phyloP scores from a whole-genome alignment of 2,888 invertebrate species.

The Hybos culiciformis region DNA sequence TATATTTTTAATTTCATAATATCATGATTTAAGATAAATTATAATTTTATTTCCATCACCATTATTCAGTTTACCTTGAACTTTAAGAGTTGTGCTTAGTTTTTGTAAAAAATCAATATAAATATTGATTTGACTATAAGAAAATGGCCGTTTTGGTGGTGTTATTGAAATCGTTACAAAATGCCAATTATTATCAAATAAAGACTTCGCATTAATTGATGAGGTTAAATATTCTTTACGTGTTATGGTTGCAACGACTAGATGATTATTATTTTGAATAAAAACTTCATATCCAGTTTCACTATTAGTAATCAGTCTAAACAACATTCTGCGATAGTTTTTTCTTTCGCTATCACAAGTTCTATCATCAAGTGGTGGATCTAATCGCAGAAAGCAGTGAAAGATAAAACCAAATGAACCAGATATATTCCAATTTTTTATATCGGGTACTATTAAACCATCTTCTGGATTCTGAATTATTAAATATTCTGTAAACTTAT shows the following conservation, averaged over 20 bases:
- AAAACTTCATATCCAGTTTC: constrained; percentile 47
- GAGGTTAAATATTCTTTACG: constrained; percentile 44
- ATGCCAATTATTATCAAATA: constrained; percentile 41
- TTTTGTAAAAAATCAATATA: constrained; percentile 44
- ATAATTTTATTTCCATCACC: not conserved
- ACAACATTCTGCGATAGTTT: constrained; percentile 37
- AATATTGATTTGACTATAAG: constrained; percentile 43
- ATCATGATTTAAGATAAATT: not conserved
- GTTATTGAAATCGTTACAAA: constrained; percentile 39
- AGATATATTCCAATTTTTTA: constrained; percentile 43
- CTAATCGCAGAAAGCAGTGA: constrained; percentile 42
- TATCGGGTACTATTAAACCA: constrained; percentile 41
- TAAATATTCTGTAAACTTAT: constrained; percentile 39
- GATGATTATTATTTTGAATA: constrained; percentile 39
- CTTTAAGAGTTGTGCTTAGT: constrained; percentile 41
- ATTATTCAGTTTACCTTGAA: constrained; percentile 34
- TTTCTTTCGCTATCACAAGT: constrained; percentile 10
- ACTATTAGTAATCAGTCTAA: constrained; percentile 38
- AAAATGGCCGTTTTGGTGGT: constrained; percentile 41
- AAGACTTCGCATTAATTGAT: constrained; percentile 34
- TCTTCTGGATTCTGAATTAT: constrained; percentile 37
- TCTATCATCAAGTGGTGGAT: constrained; percentile 20
- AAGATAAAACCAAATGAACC: constrained; percentile 44
- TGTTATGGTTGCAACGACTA: constrained; percentile 42
- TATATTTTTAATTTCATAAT: constrained; percentile 1